Percentiles rank a stretch among this genome's conserved stretches.
These are phyloP conservation scores for Piscicola geometra DNA, from an alignment of 2,888 invertebrate genomes.

Conservation along the genomic window DNA sequence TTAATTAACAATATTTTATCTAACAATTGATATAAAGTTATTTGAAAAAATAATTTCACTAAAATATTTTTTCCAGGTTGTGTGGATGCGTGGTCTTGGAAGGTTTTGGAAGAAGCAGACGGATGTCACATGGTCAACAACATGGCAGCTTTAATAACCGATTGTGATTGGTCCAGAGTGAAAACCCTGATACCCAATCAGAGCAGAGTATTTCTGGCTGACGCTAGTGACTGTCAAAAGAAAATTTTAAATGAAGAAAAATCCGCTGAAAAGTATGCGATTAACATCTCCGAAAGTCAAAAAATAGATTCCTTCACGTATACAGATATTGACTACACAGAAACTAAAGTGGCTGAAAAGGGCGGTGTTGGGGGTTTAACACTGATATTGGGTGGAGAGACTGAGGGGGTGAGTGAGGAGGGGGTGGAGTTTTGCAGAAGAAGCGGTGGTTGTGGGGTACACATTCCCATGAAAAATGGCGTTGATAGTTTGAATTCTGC, in stretches of 20 bases:
- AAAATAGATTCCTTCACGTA: neutral
- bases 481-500: slow-evolving; percentile 81
- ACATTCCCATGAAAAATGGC: slow-evolving; percentile 72
- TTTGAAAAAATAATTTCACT: neutral
- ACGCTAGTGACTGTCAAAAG: neutral
- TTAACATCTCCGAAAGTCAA: no score
- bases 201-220: slow-evolving; percentile 14
- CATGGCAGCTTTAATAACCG: neutral
- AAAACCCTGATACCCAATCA: neutral
- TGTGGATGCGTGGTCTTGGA: slow-evolving; percentile 81
- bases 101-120: slow-evolving; percentile 75
- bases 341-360: neutral
- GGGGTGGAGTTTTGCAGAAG: slow-evolving; percentile 64
- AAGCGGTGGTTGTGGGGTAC: slow-evolving; percentile 65
- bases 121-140: slow-evolving; percentile 58
- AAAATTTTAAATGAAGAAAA: neutral
- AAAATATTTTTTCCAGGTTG: slow-evolving; percentile 66
- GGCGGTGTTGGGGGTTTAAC: slow-evolving; percentile 58
- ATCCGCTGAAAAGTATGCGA: neutral
- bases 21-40: neutral
- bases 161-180: neutral
- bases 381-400: slow-evolving; percentile 81
- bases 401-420: slow-evolving; percentile 72
- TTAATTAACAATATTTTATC: neutral
- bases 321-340: neutral